A percentile compares a stretch with the other conserved stretches of the same genome.
phyloP scores from a whole-genome alignment of 2,888 invertebrate species.

The Orchestes rusci region DNA sequence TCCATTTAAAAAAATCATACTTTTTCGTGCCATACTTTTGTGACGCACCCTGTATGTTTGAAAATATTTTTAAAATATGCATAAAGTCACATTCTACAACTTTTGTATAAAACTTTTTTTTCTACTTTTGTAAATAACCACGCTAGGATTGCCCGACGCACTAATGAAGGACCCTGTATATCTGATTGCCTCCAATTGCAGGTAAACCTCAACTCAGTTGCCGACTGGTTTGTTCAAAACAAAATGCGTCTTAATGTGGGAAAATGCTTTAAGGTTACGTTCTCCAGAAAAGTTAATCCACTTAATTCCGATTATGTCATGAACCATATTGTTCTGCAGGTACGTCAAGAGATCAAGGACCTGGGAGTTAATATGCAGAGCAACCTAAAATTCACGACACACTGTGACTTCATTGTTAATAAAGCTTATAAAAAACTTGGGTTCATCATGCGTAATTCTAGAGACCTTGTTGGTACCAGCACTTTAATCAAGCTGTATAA shows the following conservation, averaged over 20 bases:
- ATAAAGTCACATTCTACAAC: too few species aligned
- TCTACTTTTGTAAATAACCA: too few species aligned
- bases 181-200: background rate
- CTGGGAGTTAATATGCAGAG: constrained; percentile 7
- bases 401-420: constrained; percentile 4
- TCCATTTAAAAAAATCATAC: too few species aligned
- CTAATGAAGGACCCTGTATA: too few species aligned
- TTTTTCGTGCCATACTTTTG: too few species aligned
- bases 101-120: too few species aligned
- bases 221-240: constrained; percentile 3
- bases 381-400: constrained; percentile 7
- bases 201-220: background rate
- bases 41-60: too few species aligned
- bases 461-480: background rate
- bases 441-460: constrained; percentile 7
- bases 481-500: constrained; percentile 12
- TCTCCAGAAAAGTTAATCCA: constrained; percentile 5
- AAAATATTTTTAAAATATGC: too few species aligned
- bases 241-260: too few species aligned
- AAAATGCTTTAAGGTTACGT: constrained; percentile 4
- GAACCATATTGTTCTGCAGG: constrained; percentile 3
- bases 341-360: constrained; percentile 4
- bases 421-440: constrained; percentile 10
- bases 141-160: too few species aligned
- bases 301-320: constrained; percentile 2